These are phyloP conservation scores for Bombus huntii DNA, from an alignment of 1,140 invertebrate genomes.

Conservation along the genomic window DNA sequence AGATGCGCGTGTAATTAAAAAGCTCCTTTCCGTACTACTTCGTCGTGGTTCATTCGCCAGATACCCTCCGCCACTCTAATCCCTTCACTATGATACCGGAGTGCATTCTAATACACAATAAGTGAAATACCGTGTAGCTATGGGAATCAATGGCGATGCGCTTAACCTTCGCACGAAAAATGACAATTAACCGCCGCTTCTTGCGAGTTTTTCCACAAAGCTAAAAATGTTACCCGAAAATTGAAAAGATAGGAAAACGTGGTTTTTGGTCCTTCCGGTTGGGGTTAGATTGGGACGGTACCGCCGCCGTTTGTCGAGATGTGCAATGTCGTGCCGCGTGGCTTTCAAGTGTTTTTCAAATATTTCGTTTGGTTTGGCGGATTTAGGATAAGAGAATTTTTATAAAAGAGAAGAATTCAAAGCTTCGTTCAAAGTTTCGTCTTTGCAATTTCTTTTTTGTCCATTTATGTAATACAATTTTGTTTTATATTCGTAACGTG, in stretches of 20 bases:
- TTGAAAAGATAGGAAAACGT: background rate
- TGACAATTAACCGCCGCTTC: background rate
- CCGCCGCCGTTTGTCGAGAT: background rate
- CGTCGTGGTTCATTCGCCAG: background rate
- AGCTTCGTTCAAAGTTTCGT: too few relatives aligned
- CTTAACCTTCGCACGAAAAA: background rate
- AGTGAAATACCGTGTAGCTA: background rate
- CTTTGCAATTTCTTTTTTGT: too few relatives aligned
- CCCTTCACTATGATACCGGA: background rate
- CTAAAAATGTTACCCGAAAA: background rate
- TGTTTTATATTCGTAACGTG: too few relatives aligned
- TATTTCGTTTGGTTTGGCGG: background rate
- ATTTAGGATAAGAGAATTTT: background rate
- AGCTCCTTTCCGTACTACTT: background rate
- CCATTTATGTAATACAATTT: too few relatives aligned
- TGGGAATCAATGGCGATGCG: background rate
- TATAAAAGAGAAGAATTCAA: too few relatives aligned
- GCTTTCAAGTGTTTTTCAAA: background rate
- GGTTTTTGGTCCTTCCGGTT: background rate
- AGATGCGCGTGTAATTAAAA: conserved; percentile 15
- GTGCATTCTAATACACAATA: conserved; percentile 21
- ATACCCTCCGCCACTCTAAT: background rate
- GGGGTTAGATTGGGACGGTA: background rate
- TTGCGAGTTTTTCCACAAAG: background rate
- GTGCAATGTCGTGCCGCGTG: too few relatives aligned